Percentiles rank a stretch among this genome's conserved stretches.
Evolutionary conservation across 2,797 vertebrate species (phyloP).

Genomic region (Darevskia nairensis): DNA sequence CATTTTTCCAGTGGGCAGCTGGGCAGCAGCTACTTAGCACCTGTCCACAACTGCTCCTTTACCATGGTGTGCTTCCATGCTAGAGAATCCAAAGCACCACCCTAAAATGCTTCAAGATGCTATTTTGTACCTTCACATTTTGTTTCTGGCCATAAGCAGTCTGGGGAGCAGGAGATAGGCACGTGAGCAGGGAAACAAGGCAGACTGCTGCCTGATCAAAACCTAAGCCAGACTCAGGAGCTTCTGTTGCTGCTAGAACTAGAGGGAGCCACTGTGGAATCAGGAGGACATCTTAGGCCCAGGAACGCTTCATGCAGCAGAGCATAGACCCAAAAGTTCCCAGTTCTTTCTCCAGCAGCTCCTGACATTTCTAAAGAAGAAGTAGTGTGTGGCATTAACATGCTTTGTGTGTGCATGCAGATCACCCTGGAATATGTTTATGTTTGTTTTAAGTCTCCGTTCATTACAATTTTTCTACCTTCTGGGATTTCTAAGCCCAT

Average conservation of each 20-base stretch:
- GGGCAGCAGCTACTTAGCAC: not conserved
- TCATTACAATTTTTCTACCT: not conserved
- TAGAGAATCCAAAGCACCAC: not conserved
- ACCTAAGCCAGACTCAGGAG: not conserved
- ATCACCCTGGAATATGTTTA: no score
- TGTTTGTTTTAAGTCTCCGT: no score
- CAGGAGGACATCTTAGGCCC: not conserved
- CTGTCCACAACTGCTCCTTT: not conserved
- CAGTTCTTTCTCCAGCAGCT: not conserved
- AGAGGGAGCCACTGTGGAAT: not conserved
- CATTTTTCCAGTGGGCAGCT: no score
- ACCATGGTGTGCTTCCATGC: not conserved
- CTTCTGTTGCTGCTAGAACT: not conserved
- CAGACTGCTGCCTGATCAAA: not conserved
- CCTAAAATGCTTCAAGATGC: not conserved
- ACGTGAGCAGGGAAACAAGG: not conserved
- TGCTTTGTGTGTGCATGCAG: not conserved
- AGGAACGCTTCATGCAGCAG: not conserved
- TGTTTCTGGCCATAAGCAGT: not conserved
- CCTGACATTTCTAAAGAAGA: not conserved
- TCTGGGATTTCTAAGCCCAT: not conserved
- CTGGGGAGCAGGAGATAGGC: not conserved
- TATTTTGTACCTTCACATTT: not conserved
- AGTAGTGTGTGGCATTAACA: no score
- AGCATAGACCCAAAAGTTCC: not conserved